Base-by-base conservation (phyloP, 1,140 invertebrate genomes). In the Drosophila albomicans region DNA sequence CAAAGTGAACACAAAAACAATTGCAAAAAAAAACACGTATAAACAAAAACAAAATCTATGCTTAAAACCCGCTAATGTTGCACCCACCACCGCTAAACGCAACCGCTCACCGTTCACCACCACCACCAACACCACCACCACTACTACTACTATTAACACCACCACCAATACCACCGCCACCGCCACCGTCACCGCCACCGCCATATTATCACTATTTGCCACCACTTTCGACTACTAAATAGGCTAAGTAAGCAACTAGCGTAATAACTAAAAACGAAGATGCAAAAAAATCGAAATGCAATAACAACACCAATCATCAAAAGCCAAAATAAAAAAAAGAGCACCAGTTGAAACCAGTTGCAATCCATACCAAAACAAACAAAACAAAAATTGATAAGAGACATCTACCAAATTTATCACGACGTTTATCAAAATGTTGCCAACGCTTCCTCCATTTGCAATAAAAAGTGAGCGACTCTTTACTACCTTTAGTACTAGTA, bases 371-470 rank as follows among this genome's bases (percentile, higher is more conserved):
- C 20, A 25, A 25, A 25, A 25, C 20, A 32, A 32, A 10, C 7
- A 38, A 32, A 32, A 8, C 7, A 38, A 38, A 38, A 38, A 38
- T 38, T 10, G 4, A 25, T 25, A 10, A 38, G 65, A 72, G 49
- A 51, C 58, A 52, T 67, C 56, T 45, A 49, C 41, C 28, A 57
- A 25, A 61, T 46, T 52, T 6, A 49, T 52, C 35, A 51, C 52
- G 57, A 82, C 62, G 54, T 61, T 81, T 73, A 43, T 76, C 82
- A 87, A 88, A 87, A 87, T 87, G 82, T 87, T 73, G 51, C 82
- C 79, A 64, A 59, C 67, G 61, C 64, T 75, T 46, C 41, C 54
- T 46, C 41, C 54, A 75, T 70, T 72, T 65, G 61, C 45, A 80
- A 41, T 57, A 35, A 82, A 84, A 87, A 72, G 84, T 87, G 84